Base-by-base conservation (phyloP, 2,888 invertebrate species). In the Athalia circularis region DNA sequence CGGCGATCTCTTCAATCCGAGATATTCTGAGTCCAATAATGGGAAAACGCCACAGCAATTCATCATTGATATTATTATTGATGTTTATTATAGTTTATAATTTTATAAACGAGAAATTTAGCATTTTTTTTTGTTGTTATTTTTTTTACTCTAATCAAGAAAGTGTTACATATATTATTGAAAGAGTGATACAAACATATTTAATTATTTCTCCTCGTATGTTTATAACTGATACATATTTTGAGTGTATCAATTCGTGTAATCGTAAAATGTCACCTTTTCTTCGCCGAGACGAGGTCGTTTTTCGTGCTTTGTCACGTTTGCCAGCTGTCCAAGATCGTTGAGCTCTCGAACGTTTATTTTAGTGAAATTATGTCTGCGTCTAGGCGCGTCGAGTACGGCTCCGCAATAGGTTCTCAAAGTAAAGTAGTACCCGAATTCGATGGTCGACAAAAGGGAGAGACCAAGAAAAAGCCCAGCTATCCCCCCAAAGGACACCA, bases 341-440 rank as follows among this genome's bases (percentile, higher is more conserved):
- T 29, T 29, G 29, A 29, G 29, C 29, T 29, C 70, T 13, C 45
- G 4, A 4, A 72, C 70, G n/a, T 72, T 72, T 72, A 72, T 72
- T 59, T 72, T 72, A 0, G 52, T 72, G 13, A 72, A 3, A 15
- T 72, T 72, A 9, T 59, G 47, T 29, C n/a, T 64, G 50, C 45
- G 50, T 4, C 80, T 82, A 5, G 80, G 77, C 3, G 72, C 61
- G 45, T 50, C 70, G 9, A 86, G 75, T 7, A 88, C 84, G 9
- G 88, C 87, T 0, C 87, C 87, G 85, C 94, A 95, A 81, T 93
- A 93, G 9, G 94, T 93, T 68, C 96, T 91, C 82, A 96, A 89
- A 0, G 95, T 94, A 86, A 96, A 95, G 87, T 95, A 96, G 88
- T 96, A 96, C 54, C 95, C 88, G 48, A 96, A 91, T 90, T 96